Base-by-base conservation (phyloP, 1,140 invertebrate genomes). In the Pseudomyrmex pallidus region DNA sequence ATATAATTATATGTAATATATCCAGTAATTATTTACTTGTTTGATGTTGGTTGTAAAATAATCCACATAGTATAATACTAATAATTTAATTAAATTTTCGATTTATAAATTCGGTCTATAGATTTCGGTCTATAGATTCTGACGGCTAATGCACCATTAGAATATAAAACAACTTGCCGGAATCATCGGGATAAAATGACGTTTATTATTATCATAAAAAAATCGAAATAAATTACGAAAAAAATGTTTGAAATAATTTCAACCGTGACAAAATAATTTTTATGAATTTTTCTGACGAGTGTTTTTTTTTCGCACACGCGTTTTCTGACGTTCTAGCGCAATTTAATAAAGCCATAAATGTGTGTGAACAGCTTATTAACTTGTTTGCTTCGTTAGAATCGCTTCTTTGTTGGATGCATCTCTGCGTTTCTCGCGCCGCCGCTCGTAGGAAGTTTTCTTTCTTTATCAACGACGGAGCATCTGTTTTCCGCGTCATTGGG, bases 71-170 rank as follows among this genome's bases (percentile, higher is more conserved):
- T 15, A 17, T 15, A 17, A 50, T 80, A 72, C 17, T 35, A 72
- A 61, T 57, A 50, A 50, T n/a, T 70, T 12, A 50, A 90, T 92
- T 92, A 92, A 90, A 91, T 84, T 91, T 89, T 83, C 82, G 83
- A 54, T 86, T 83, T 76, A n/a, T n/a, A n/a, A n/a, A n/a, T 72
- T 50, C 22, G 89, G 85, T 70, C 66, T 86, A 61, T 67, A 62
- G 46, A 88, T 76, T 72, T 50, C 22, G 89, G 85, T 70, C 66
- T 86, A 61, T 67, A 62, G 46, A 88, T 57, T 67, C 74, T 74
- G 20, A 89, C 59, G 5, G 90, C 89, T 62, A 89, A 73, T 72
- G 82, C 73, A 44, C 88, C 86, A 15, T 88, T 85, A n/a, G 90
- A 90, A 87, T n/a, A 22, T 91, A 90, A 83, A 88, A 91, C 22